phyloP scores from a whole-genome alignment of 30 jellyfish, hydroid and myxozoan species.

The Aurelia sp. region DNA sequence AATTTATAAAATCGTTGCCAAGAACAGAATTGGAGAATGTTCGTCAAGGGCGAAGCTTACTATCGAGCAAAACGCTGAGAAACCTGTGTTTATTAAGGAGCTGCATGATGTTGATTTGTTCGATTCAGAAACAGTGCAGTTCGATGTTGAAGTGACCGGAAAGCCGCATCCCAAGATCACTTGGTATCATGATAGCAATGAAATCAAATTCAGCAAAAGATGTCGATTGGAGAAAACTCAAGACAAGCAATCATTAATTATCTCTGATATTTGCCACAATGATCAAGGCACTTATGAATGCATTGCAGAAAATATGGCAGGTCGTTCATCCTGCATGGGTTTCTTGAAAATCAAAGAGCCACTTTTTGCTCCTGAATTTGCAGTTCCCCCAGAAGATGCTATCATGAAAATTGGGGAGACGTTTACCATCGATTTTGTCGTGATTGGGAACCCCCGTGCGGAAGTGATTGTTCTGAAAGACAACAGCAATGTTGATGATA shows the following conservation, averaged over 20 bases:
- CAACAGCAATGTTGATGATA: conserved; percentile 55
- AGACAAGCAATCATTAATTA: conserved; percentile 58
- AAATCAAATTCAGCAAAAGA: conserved; percentile 55
- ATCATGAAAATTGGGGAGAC: conserved; percentile 57
- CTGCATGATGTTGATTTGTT: conserved; percentile 50
- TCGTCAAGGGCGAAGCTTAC: conserved; percentile 72
- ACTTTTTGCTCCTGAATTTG: conserved; percentile 82
- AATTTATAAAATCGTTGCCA: conserved; percentile 71
- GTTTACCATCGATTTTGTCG: conserved; percentile 71
- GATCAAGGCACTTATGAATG: conserved; percentile 94
- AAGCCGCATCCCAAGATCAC: conserved; percentile 87
- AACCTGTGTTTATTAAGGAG: conserved; percentile 60
- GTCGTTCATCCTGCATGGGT: conserved; percentile 79
- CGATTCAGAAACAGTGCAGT: conserved; percentile 61
- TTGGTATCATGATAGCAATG: conserved; percentile 86
- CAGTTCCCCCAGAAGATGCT: conserved; percentile 72
- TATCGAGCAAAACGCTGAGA: conserved; percentile 60
- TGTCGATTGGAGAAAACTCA: conserved; percentile 56
- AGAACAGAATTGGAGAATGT: conserved; percentile 87
- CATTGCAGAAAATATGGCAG: conserved; percentile 88
- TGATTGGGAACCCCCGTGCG: conserved; percentile 87
- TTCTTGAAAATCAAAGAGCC: conserved; percentile 75
- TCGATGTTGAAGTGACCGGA: conserved; percentile 76
- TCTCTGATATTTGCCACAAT: conserved; percentile 60
- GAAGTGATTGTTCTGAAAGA: conserved; percentile 78